Base-by-base conservation (phyloP, 2,888 invertebrate species). In the Drosophila neonasuta region DNA sequence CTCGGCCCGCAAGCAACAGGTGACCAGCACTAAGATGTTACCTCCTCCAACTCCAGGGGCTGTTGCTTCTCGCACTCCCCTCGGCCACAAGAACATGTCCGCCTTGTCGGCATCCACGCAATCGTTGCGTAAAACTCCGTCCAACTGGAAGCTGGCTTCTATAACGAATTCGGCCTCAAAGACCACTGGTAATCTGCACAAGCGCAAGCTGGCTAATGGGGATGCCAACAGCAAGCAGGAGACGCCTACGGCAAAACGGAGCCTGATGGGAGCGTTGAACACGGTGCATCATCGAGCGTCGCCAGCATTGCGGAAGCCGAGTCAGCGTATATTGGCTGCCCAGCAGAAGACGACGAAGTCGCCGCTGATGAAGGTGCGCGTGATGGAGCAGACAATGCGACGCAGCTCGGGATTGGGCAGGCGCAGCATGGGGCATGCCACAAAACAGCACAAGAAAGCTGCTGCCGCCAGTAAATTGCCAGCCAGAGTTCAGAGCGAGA, bases 191-290 rank as follows among this genome's bases (percentile, higher is more conserved):
- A 84, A 81, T 45, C 39, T 87, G 1, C 77, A 83, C 44, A 90
- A 90, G 32, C 79, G 90, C 1, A 87, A 87, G 52, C 29, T 88
- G 45, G 42, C 52, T 0, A 45, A 7, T 15, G 39, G 39, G 10
- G 41, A 30, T 9, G 54, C 42, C 13, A 65, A 7, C 24, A 56
- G 52, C 32, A 88, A 1, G 61, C 36, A 48, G 0, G 57, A 64
- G 45, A 48, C 73, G 0, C 87, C 88, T 0, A 57, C 74, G 4
- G 90, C 89, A 2, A 91, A 90, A 60, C 86, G 91, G 1, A 90
- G 82, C 48, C 73, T 91, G 3, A 69, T 90, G 48, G 68, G 67
- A 11, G 80, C 84, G 1, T 58, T 89, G 10, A 84, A 66, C 55
- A 83, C 88, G 13, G 80, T 89, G 1, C 71, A 69, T 24, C 24